These are phyloP conservation scores for Meandrusa payeni DNA, from an alignment of 2,888 invertebrate species.

Conservation along the genomic window DNA sequence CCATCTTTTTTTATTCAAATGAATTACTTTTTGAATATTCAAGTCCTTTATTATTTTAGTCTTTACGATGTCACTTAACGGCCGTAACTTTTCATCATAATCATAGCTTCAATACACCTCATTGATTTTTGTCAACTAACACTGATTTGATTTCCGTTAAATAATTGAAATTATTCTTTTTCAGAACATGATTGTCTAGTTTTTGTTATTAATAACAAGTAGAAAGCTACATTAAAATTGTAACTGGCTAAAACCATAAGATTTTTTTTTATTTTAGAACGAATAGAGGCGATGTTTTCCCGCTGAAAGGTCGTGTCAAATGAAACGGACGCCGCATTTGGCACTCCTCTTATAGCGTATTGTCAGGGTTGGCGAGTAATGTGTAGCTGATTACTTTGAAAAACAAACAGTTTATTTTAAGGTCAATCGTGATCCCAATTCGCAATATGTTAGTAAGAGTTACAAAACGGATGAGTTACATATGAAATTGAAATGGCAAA, in stretches of 20 bases:
- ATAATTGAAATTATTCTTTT: too few relatives aligned
- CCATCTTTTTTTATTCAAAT: constrained; percentile 36
- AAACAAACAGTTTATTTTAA: constrained; percentile 2
- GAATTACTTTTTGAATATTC: too few relatives aligned
- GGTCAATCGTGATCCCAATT: constrained; percentile 3
- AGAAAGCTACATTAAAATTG: too few relatives aligned
- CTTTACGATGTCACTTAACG: neutral
- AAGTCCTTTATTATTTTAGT: too few relatives aligned
- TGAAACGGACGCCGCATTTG: constrained; percentile 9
- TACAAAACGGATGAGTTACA: neutral
- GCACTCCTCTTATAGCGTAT: constrained; percentile 13
- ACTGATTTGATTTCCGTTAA: too few relatives aligned
- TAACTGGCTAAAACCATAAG: too few relatives aligned
- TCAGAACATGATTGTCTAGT: too few relatives aligned
- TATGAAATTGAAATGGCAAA: neutral
- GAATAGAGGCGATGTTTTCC: constrained; percentile 2
- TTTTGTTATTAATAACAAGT: too few relatives aligned
- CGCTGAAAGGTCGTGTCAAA: constrained; percentile 15
- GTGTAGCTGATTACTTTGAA: constrained; percentile 9
- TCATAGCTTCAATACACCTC: neutral
- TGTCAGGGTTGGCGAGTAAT: constrained; percentile 19
- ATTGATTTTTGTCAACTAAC: too few relatives aligned
- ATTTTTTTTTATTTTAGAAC: neutral
- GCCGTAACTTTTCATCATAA: neutral
- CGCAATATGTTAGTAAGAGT: constrained; percentile 3